phyloP scores from a whole-genome alignment of 2,797 vertebrate species.

The Spea hammondii region DNA sequence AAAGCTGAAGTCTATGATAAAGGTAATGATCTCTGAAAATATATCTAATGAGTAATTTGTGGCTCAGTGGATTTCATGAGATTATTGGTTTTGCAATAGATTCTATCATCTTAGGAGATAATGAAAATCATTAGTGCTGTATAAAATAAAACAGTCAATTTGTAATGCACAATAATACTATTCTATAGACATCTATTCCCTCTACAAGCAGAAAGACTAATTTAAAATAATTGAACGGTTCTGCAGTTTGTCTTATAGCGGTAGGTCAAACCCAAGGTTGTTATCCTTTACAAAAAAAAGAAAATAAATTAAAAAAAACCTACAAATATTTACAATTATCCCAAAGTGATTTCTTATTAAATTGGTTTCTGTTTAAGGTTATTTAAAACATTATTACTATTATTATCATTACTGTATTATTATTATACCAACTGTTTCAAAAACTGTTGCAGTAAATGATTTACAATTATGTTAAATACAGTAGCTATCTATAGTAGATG shows the following conservation, averaged over 20 bases:
- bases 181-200: constrained; percentile 57
- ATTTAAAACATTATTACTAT: background rate
- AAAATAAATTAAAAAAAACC: background rate
- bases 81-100: constrained; percentile 76
- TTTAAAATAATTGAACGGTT: constrained; percentile 60
- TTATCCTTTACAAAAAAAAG: constrained; percentile 20
- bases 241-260: constrained; percentile 29
- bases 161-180: constrained; percentile 59
- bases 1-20: constrained; percentile 68
- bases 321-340: background rate
- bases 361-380: background rate
- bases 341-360: background rate
- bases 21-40: constrained; percentile 79
- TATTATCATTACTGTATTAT: background rate
- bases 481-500: too few species aligned
- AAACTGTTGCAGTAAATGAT: too few species aligned
- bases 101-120: constrained; percentile 74
- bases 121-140: constrained; percentile 72
- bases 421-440: too few species aligned
- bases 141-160: constrained; percentile 66
- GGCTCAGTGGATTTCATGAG: constrained; percentile 73
- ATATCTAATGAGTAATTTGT: constrained; percentile 77
- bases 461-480: too few species aligned
- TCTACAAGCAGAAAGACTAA: constrained; percentile 56
- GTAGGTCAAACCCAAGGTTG: constrained; percentile 39